Conservation (phyloP, 2,797 vertebrate genomes). For the Simalia tracyae region DNA sequence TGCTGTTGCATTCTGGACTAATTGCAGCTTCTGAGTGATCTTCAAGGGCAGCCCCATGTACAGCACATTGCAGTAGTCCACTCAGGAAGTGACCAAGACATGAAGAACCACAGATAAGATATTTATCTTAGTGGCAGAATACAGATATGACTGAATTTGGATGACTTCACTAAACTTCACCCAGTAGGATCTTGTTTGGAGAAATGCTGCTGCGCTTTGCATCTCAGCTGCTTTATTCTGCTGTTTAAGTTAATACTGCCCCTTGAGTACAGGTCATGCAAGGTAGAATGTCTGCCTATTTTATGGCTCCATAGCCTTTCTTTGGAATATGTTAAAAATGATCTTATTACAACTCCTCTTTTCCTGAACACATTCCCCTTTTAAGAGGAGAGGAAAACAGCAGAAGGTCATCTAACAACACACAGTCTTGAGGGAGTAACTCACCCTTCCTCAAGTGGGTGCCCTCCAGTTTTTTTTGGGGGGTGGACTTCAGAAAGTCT, state of each 20-base stretch:
- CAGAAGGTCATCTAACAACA: not conserved
- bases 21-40: no score
- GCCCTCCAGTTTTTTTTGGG: no score
- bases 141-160: constrained; percentile 64
- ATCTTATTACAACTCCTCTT: not conserved
- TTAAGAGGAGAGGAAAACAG: not conserved
- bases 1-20: no score
- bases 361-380: not conserved
- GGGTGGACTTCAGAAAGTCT: no score
- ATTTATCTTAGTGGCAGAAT: constrained; percentile 55
- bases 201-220: not conserved
- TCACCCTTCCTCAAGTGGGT: no score
- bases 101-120: constrained; percentile 28
- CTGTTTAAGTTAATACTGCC: not conserved
- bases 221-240: not conserved
- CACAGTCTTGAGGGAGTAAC: not conserved
- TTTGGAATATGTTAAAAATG: not conserved
- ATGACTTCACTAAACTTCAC: constrained; percentile 55
- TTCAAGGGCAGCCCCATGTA: no score
- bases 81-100: no score
- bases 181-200: constrained; percentile 31
- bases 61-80: no score
- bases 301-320: no score
- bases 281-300: no score
- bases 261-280: no score